Percentiles rank a stretch among this genome's conserved stretches.
These are phyloP conservation scores for Onychomys arenicola DNA, from an alignment of 2,797 vertebrate species.

Conservation along the genomic window DNA sequence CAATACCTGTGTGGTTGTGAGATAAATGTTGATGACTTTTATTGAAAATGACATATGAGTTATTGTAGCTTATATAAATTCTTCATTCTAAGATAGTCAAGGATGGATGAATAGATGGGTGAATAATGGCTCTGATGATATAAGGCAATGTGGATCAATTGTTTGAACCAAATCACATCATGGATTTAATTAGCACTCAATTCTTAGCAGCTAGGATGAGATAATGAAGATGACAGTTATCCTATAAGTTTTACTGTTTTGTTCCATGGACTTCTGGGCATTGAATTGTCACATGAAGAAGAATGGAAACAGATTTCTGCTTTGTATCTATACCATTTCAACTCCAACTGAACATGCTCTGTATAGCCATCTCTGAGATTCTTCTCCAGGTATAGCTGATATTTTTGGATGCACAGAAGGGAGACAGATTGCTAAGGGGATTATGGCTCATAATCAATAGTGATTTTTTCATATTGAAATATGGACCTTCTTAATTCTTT, in stretches of 20 bases:
- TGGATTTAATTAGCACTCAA: neutral
- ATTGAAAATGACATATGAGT: neutral
- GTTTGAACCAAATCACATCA: neutral
- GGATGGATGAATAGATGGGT: neutral
- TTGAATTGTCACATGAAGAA: neutral
- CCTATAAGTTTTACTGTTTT: neutral
- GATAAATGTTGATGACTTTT: neutral
- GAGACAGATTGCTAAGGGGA: no score
- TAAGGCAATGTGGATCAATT: neutral
- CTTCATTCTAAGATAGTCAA: neutral
- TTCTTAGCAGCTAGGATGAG: neutral
- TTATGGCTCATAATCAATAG: neutral
- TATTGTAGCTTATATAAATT: neutral
- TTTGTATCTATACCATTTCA: neutral
- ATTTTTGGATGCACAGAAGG: neutral
- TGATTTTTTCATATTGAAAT: neutral
- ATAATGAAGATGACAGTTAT: neutral
- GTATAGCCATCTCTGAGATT: neutral
- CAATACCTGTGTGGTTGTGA: neutral
- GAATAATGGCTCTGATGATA: neutral
- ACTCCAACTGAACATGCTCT: neutral
- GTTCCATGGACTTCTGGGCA: neutral
- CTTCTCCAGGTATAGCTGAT: neutral
- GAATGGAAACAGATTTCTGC: neutral
- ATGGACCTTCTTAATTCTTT: neutral